Conservation (phyloP, 2,113 vertebrate species). For the Dicaeum eximium region DNA sequence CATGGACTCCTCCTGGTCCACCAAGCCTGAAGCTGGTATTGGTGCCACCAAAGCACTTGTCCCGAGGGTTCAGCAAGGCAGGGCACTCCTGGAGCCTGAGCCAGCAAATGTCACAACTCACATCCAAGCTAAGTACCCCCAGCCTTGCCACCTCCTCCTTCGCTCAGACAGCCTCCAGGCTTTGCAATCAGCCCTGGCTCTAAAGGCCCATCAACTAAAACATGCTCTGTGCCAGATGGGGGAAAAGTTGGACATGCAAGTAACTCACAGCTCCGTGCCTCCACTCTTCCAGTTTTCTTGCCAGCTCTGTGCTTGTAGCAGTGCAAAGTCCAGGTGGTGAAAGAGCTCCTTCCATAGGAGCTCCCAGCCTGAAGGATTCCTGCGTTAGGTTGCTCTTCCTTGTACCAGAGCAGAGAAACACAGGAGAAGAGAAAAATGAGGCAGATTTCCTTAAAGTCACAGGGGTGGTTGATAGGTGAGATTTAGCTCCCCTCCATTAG, state of each 20-base stretch:
- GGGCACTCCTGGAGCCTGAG: background rate
- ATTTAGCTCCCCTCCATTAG: background rate
- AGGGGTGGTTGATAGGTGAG: background rate
- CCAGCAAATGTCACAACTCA: background rate
- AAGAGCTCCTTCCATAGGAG: background rate
- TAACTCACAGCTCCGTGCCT: background rate
- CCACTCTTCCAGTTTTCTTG: background rate
- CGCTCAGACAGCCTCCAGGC: background rate
- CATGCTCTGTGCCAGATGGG: fast-evolving
- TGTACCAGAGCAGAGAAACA: background rate
- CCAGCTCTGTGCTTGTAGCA: background rate
- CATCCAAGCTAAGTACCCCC: background rate
- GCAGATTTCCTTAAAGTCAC: background rate
- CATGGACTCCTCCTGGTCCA: fast-evolving
- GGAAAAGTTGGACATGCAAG: background rate
- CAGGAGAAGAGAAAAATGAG: background rate
- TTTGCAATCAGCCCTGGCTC: background rate
- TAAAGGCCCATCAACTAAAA: background rate
- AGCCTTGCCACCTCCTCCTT: background rate
- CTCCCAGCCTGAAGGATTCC: background rate
- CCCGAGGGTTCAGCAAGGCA: fast-evolving
- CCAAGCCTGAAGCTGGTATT: background rate
- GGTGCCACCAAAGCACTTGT: background rate
- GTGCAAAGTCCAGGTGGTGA: background rate
- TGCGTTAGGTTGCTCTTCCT: background rate